Percentiles rank a stretch among this genome's conserved stretches.
Conservation (phyloP, 2,888 invertebrate species). For the Scaptomyza parva region DNA sequence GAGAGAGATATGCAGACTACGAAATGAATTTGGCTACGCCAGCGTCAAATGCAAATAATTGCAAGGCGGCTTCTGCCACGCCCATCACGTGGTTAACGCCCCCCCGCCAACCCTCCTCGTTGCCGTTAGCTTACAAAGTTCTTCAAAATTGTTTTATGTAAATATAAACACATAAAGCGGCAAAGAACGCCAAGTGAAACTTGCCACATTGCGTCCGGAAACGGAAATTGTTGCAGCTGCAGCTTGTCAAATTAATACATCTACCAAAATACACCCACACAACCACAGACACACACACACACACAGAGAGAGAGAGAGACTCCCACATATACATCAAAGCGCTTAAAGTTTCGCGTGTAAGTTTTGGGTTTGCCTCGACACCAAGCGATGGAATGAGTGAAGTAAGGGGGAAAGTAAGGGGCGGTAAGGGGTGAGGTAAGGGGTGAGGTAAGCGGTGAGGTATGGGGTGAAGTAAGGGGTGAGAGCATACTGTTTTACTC, state of each 20-base stretch:
- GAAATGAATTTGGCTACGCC: slow-evolving; percentile 57
- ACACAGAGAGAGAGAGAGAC: too few species aligned
- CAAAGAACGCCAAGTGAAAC: slow-evolving; percentile 25
- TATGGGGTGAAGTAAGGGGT: too few species aligned
- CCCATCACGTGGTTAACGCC: slow-evolving; percentile 43
- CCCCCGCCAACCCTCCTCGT: background rate
- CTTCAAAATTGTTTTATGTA: slow-evolving; percentile 77
- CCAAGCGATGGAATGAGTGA: slow-evolving; percentile 43
- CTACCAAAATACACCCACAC: slow-evolving; percentile 21
- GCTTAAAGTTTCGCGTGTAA: slow-evolving; percentile 56
- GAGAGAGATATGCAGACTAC: slow-evolving; percentile 14
- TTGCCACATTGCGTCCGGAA: slow-evolving; percentile 65
- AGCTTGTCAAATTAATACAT: slow-evolving; percentile 64
- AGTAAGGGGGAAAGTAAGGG: too few species aligned
- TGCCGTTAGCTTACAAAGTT: slow-evolving; percentile 48
- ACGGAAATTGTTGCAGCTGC: slow-evolving; percentile 78
- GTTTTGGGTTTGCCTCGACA: slow-evolving; percentile 43
- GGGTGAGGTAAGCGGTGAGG: too few species aligned
- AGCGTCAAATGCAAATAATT: slow-evolving; percentile 72
- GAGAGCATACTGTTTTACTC: slow-evolving; percentile 18
- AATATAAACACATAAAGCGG: slow-evolving; percentile 64
- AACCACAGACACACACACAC: slow-evolving; percentile 4
- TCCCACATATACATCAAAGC: slow-evolving; percentile 19
- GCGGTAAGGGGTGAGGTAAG: too few species aligned
- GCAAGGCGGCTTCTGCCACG: slow-evolving; percentile 36